These are phyloP conservation scores for Atethmia centrago DNA, from an alignment of 2,888 invertebrate species.

Conservation along the genomic window DNA sequence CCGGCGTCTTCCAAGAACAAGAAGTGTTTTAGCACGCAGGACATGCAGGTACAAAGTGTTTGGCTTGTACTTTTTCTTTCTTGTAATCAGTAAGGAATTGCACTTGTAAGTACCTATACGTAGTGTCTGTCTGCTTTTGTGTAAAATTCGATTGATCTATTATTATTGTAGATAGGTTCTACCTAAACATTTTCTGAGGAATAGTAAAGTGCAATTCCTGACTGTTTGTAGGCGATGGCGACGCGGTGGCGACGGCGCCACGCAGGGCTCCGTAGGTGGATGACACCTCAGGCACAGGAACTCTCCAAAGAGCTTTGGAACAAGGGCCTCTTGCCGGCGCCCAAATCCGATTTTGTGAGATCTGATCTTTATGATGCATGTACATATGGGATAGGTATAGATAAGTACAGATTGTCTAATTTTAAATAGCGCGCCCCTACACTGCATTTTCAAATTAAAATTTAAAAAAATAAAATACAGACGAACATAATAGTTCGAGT, in stretches of 20 bases:
- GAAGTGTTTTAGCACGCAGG: constrained; percentile 76
- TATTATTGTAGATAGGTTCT: constrained; percentile 50
- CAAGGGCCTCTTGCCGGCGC: constrained; percentile 67
- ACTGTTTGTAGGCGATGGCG: constrained; percentile 77
- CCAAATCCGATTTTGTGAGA: constrained; percentile 71
- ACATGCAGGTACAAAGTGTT: constrained; percentile 76
- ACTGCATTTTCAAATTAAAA: neutral
- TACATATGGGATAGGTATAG: constrained; percentile 1
- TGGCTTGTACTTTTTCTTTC: constrained; percentile 18
- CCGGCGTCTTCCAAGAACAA: constrained; percentile 39
- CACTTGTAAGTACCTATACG: constrained; percentile 70
- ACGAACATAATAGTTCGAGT: too few species aligned
- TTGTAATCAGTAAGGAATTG: constrained; percentile 81
- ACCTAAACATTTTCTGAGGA: constrained; percentile 34
- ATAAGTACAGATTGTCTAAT: neutral
- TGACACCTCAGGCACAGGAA: constrained; percentile 82
- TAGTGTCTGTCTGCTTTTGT: constrained; percentile 34
- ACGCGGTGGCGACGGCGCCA: constrained; percentile 69
- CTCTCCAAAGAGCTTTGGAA: constrained; percentile 80
- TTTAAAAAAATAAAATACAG: too few species aligned
- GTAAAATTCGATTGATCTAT: constrained; percentile 28
- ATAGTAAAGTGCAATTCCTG: constrained; percentile 82
- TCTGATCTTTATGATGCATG: constrained; percentile 24
- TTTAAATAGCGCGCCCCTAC: neutral
- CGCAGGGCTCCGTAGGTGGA: constrained; percentile 77